Conservation (phyloP, 2,888 invertebrate species). For the Lampropteryx suffumata region DNA sequence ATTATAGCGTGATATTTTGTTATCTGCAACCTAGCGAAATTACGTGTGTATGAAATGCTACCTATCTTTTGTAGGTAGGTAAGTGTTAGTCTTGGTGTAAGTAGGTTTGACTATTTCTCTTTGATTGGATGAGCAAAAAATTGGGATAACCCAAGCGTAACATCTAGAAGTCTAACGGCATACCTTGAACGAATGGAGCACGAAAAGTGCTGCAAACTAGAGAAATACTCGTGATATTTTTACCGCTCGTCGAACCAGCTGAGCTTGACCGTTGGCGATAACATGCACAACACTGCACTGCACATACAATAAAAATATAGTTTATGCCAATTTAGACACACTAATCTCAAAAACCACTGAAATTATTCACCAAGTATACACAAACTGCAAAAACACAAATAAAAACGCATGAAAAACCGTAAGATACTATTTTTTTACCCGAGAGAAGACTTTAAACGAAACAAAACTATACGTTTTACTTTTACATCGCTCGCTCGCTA, state of each 20-base stretch:
- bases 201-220: constrained; percentile 68
- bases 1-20: constrained; percentile 34
- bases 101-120: no score
- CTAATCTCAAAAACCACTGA: neutral
- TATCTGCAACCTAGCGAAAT: constrained; percentile 13
- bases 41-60: constrained; percentile 16
- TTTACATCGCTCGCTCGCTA: neutral
- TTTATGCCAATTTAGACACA: neutral
- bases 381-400: neutral
- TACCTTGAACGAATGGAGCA: constrained; percentile 78
- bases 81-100: no score
- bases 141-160: neutral
- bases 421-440: neutral
- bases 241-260: constrained; percentile 80
- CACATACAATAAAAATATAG: constrained; percentile 34
- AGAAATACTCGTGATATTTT: constrained; percentile 75
- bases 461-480: no score
- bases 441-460: no score
- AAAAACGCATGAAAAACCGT: no score
- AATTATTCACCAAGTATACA: neutral
- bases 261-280: constrained; percentile 77
- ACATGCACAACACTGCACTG: constrained; percentile 51
- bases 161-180: constrained; percentile 52
- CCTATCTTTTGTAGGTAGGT: no score
- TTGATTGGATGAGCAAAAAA: no score